Conservation (phyloP, 2,888 invertebrate species). For the Notodonta dromedarius region DNA sequence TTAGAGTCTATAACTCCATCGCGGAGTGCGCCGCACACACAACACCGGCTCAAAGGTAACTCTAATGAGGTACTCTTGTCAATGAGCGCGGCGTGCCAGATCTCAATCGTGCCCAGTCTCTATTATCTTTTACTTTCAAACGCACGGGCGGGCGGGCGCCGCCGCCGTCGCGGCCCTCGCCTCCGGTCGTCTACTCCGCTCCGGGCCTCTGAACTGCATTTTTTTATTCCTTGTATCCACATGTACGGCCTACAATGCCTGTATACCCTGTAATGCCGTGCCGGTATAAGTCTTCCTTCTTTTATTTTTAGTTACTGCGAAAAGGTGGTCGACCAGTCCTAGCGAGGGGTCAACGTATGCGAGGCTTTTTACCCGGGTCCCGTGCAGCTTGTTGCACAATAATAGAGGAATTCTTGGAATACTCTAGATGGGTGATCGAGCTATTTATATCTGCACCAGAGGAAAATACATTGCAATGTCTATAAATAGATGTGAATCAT, state of each 20-base stretch:
- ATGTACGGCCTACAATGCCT: slow-evolving; percentile 68
- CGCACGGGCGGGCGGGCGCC: slow-evolving; percentile 37
- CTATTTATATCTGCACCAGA: slow-evolving; percentile 44
- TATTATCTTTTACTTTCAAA: slow-evolving; percentile 61
- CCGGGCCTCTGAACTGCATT: slow-evolving; percentile 70
- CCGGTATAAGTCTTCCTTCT: slow-evolving; percentile 55
- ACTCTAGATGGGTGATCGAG: slow-evolving; percentile 53
- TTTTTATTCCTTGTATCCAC: slow-evolving; percentile 64
- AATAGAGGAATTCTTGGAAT: slow-evolving; percentile 72
- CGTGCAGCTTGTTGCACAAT: slow-evolving; percentile 80
- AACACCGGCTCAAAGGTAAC: slow-evolving; percentile 49
- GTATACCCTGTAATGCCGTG: slow-evolving; percentile 52
- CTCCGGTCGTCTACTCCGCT: slow-evolving; percentile 56
- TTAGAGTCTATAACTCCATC: slow-evolving; percentile 52
- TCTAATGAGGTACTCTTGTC: slow-evolving; percentile 64
- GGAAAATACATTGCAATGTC: slow-evolving; percentile 28
- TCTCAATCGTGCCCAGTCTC: slow-evolving; percentile 51
- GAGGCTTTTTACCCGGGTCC: slow-evolving; percentile 71
- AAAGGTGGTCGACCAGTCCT: slow-evolving; percentile 72
- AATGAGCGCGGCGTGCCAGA: slow-evolving; percentile 53
- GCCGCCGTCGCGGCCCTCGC: slow-evolving; percentile 19
- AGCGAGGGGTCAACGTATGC: slow-evolving; percentile 71
- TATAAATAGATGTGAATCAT: slow-evolving; percentile 36
- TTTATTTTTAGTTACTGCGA: slow-evolving; percentile 77
- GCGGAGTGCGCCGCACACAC: slow-evolving; percentile 34